Evolutionary conservation across 2,797 vertebrate genomes (phyloP).

Genomic region (Gallinago nigripennis): DNA sequence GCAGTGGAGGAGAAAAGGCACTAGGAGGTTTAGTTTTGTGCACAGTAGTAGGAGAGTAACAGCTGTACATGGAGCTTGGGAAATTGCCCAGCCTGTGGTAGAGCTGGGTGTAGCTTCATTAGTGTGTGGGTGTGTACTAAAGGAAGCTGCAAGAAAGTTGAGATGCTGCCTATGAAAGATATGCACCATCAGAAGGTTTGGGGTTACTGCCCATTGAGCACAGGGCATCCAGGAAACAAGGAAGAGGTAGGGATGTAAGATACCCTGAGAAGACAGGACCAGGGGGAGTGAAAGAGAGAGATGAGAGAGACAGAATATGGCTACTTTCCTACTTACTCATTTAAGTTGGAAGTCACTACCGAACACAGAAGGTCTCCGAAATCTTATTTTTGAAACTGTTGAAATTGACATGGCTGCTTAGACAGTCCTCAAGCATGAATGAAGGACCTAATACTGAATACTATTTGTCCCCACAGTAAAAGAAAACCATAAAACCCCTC

Average conservation of each 20-base stretch:
- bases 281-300: neutral
- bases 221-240: neutral
- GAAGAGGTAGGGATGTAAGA: neutral
- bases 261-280: no score
- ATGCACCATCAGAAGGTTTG: neutral
- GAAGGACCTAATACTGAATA: neutral
- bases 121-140: neutral
- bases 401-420: neutral
- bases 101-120: neutral
- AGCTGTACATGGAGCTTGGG: neutral
- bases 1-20: neutral
- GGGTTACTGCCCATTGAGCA: neutral
- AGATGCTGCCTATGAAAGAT: neutral
- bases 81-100: neutral
- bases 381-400: neutral
- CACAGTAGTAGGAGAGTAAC: neutral
- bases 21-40: neutral
- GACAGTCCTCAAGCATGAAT: neutral
- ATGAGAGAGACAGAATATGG: no score
- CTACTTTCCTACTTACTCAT: neutral
- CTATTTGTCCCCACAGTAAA: neutral
- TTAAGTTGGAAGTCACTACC: neutral
- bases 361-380: neutral
- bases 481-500: neutral
- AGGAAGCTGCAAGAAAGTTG: neutral